Base-by-base conservation (phyloP, 1,140 invertebrate species). In the Bicyclus anynana region DNA sequence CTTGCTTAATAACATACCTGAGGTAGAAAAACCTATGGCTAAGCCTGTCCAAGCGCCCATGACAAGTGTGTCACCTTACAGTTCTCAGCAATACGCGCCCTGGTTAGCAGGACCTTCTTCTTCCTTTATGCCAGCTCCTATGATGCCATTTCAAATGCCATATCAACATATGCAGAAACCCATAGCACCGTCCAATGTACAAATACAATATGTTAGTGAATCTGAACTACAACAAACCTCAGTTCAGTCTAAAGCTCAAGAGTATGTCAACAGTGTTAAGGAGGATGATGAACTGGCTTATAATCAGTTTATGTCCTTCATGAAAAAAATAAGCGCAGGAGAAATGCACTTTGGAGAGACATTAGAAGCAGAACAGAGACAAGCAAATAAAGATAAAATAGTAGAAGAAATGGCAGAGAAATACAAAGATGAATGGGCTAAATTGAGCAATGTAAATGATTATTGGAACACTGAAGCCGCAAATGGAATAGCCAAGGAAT, bases 291-390 rank as follows among this genome's bases (percentile, higher is more conserved):
- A 94, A 67, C 90, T 94, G 64, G 92, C 91, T 9, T 93, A 94
- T 71, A 95, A 94, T 54, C 91, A 96, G 90, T 96, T 96, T 78
- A 95, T 96, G 93, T 94, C 93, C 80, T 97, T 96, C 85, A 95
- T 97, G 91, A 92, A 93, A 70, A 92, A 93, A 86, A 92, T 96
- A 61, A 92, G 92, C 71, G 93, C 94, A 66, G 92, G 91, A 13
- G 90, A 92, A 56, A 84, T 91, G 59, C 90, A 89, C 63, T 74
- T 85, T 44, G 74, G 75, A 27, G 80, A 85, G 60, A 54, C 68
- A 46, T 59, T 53, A 37, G 67, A 73, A 56, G 59, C 50, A 51
- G 67, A 71, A 66, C 74, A 81, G 59, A 78, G 58, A 52, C 72
- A 71, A 53, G 70, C 77, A 44, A 88, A 67, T 44, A 83, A 82